Evolutionary conservation across 2,797 vertebrate species (phyloP).

Genomic region (Syndactyla subalaris): DNA sequence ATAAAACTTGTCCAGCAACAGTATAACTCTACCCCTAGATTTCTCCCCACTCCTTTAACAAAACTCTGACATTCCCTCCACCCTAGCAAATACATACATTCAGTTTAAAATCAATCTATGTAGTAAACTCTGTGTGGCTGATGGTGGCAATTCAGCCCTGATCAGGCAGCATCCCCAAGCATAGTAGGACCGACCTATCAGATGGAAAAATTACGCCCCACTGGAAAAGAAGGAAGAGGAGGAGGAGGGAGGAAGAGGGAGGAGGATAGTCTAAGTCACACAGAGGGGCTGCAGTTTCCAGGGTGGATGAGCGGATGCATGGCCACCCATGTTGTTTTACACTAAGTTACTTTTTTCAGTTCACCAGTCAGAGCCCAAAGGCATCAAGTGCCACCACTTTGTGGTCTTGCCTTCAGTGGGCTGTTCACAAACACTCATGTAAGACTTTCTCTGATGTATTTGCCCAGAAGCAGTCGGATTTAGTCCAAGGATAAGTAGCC

Average conservation of each 20-base stretch:
- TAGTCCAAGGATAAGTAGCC: not conserved
- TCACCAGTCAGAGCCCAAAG: not conserved
- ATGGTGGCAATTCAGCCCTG: not conserved
- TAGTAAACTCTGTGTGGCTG: not conserved
- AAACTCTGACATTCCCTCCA: not conserved
- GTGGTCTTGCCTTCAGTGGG: accelerated
- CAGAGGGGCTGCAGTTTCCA: accelerated
- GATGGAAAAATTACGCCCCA: not conserved
- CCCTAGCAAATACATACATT: not conserved
- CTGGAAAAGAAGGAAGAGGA: not conserved
- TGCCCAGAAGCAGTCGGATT: not conserved
- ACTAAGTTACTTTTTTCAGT: not conserved
- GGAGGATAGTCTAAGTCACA: not conserved
- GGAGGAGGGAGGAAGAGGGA: not conserved
- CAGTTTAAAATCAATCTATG: not conserved
- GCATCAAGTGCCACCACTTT: not conserved
- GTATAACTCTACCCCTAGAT: not conserved
- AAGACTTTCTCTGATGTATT: not conserved
- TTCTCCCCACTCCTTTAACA: not conserved
- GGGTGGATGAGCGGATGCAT: not conserved
- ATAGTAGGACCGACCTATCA: accelerated
- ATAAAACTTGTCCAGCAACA: not conserved
- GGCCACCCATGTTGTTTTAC: not conserved
- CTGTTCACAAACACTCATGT: not conserved
- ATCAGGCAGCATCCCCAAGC: not conserved